Evolutionary conservation across 1,140 invertebrate genomes (phyloP), one percentile per base, ranked within the genome.

Genomic region (Pogonognathellus flavescens): DNA sequence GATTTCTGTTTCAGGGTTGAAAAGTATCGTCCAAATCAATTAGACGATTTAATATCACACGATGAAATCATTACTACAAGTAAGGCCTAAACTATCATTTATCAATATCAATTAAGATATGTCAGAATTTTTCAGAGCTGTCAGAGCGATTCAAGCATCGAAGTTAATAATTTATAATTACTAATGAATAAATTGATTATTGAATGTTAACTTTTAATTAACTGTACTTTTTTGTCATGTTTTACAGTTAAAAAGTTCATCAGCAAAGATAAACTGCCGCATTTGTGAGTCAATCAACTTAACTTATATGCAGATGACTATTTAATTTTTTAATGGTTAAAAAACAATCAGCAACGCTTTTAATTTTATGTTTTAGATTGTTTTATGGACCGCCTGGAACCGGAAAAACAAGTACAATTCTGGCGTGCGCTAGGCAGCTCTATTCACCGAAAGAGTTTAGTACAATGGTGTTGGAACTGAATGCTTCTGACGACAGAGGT

Each of bases 351-450:
- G 20, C 20, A 59, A 59, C 20, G 8, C 57, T 8, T 16, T 2
- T 59, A 7, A 18, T 25, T 10, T 22, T 25, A 14, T 16, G 1
- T 31, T 1, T 10, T 10, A 76, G 70, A 9, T 50, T 99, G 18
- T 97, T 99, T 88, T 99, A 99, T 93, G 99, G 99, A 2, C 99
- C 98, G 59, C 98, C 99, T 11, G 99, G 98, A 80, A 99, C 98
- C 72, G 98, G 98, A 22, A 99, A 99, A 93, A 99, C 98, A 0
- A 98, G 96, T 89, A 99, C 98, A 20, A 99, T 99, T 89, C 91
- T 99, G 84, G 98, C 99, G 55, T 97, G 97, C 92, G 98, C 98
- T 1, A 95, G 93, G 89, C 95, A 98, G 91, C 93, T 99, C 52
- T 99, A 99, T 90, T 93, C 94, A 22, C 95, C 95, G 70, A 92